phyloP scores from a whole-genome alignment of 2,113 vertebrate species.

The Thermophis baileyi region DNA sequence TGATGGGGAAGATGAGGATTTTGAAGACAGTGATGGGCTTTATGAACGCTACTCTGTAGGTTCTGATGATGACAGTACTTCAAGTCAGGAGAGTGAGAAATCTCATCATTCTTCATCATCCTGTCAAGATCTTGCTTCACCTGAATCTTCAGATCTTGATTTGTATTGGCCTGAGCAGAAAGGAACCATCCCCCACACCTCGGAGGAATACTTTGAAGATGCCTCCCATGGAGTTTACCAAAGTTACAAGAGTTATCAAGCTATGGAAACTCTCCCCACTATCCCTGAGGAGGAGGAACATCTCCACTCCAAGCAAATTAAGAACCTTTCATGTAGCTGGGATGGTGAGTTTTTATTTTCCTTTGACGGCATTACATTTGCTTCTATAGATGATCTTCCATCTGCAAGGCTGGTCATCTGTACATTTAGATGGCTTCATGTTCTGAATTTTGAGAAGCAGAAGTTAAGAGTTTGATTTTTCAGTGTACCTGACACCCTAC shows the following conservation, averaged over 20 bases:
- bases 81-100: constrained; percentile 23
- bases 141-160: constrained; percentile 5
- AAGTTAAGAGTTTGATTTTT: neutral
- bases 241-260: constrained; percentile 46
- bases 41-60: constrained; percentile 57
- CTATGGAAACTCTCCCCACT: constrained; percentile 58
- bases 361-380: neutral
- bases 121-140: constrained; percentile 32
- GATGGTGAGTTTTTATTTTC: constrained; percentile 60
- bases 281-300: constrained; percentile 73
- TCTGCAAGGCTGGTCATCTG: no score
- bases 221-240: constrained; percentile 39
- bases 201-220: constrained; percentile 37
- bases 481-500: neutral
- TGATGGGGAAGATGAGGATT: constrained; percentile 49
- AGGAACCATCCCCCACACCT: neutral
- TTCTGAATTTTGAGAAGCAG: neutral
- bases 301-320: constrained; percentile 42
- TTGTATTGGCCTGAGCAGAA: neutral
- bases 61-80: constrained; percentile 48
- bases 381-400: neutral
- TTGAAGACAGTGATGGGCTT: constrained; percentile 48
- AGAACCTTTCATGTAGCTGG: constrained; percentile 25
- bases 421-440: neutral
- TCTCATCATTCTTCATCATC: constrained; percentile 27